Base-by-base conservation (phyloP, 2,797 vertebrate species). In the Simalia tracyae region DNA sequence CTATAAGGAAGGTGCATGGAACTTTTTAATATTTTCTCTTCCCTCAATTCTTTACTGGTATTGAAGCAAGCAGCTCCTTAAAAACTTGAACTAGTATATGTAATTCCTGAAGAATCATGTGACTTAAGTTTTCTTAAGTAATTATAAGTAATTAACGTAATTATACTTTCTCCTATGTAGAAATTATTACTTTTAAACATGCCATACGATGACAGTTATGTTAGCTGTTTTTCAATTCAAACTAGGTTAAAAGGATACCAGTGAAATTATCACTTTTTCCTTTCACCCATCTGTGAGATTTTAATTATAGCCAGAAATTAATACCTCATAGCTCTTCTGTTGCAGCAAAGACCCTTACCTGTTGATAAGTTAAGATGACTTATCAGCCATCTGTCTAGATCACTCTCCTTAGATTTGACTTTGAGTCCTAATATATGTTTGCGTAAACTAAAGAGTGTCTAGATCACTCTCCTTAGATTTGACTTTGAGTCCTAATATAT, bases 191-290 rank as follows among this genome's bases (percentile, higher is more conserved):
- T 63, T 42, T 72, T 61, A 12, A 84, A 2, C 84, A 19, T 31
- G 1, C 87, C 94, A 93, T 88, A 60, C 31, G 24, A 46, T 81
- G 76, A 86, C 66, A 3, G 2, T 92, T 94, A 90, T 17, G 0
- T 76, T 3, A 9, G 0, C 31, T 95, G 10, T 91, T 72, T 68
- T 86, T n/a, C 11, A 63, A 17, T 91, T 76, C 26, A 42, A 42
- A 15, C 36, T 24, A 2, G 50, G 50, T 61, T 64, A 42, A 92
- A 87, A 36, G 24, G 42, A 7, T n/a, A 56, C 1, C 42, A 93
- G 11, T 86, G 87, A 9, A 89, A 36, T 1, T 90, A 4, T 22
- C 64, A 11, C 50, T 61, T 5, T 86, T 89, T n/a, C 46, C 28
- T 36, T 86, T 56, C 54, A 60, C 0, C 36, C 17, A 24, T 89